Base-by-base conservation (phyloP, 2,797 vertebrate genomes). In the Eleutherodactylus coqui region DNA sequence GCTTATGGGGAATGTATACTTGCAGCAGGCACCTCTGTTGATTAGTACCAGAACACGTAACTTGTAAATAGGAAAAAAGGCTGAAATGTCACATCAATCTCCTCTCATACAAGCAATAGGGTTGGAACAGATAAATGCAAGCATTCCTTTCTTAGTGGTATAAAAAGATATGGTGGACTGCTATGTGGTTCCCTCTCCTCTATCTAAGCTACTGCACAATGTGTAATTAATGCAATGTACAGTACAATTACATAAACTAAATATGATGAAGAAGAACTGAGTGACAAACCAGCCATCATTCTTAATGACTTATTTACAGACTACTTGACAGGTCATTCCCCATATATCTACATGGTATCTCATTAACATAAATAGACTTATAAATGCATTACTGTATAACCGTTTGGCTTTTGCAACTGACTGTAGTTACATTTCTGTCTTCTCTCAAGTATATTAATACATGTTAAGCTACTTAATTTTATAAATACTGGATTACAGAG, bases 401-500 rank as follows among this genome's bases (percentile, higher is more conserved):
- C 19, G 34, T 36, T 36, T 21, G 19, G 17, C 10, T 53, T 24
- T 36, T 77, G 17, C 49, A 53, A 16, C 21, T 77, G 21, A 55
- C 19, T 51, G 49, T 21, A 36, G 75, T 55, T 36, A 53, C 17
- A 24, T 24, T 36, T 55, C 11, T 24, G 75, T 77, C 19, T 55
- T 77, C 36, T 55, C 36, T 73, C 5, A 55, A 58, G 49, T 45
- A 19, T 78, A 38, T n/a, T 55, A 77, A 55, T 41, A 78, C 11
- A 70, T 24, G 38, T 27, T 45, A 43, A 72, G 69, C 69, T 77
- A 24, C 32, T 78, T 78, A 24, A 58, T 58, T 13, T 27, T 24
- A 38, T 58, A 58, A 58, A n/a, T 38, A 38, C 49, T 78, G 51
- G 32, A 58, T 41, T 78, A 73, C 24, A 73, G 43, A 73, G 1